Evolutionary conservation across 1,140 invertebrate species (phyloP), one percentile per base, ranked within the genome.

Genomic region (Dendroctonus valens): DNA sequence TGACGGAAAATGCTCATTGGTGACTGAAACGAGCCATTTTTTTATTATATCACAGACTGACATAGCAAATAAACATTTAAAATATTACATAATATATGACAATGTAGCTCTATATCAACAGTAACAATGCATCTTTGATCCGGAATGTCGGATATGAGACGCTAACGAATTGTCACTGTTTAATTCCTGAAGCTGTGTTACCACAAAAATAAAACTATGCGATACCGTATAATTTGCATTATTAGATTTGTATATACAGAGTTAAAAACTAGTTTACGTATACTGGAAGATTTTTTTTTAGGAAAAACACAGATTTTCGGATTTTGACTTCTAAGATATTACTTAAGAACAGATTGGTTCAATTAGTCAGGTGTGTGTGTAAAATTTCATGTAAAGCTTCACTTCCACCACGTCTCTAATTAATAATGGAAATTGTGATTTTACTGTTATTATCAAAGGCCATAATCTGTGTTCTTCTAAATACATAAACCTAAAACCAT

Each of bases 11-110:
- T 66, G 70, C 70, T 70, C 69, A 65, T 59, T 60, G 59, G n/a
- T 64, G 52, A 67, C 58, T 53, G 50, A 65, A 61, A 59, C 38
- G 46, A 62, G 37, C 59, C 67, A 69, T 70, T 70, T 72, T 73
- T 69, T 26, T 14, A 59, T 65, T 67, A 73, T 76, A 76, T 76
- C 75, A 76, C 75, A 76, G 75, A 76, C 74, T 72, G 73, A 75
- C 71, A n/a, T 74, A 74, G 75, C 75, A 74, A 76, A 71, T 46
- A 46, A 46, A 12, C 42, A 46, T 46, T 46, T 46, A 11, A 46
- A 46, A 46, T 46, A 46, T 46, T 46, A 46, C 8, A 26, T 26
- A 26, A 26, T 26, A 26, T 26, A 26, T 26, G 26, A 26, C 26
- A 26, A 26, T 26, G 26, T 26, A 26, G 26, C 26, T 26, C 26